Conservation (phyloP, 2,888 invertebrate species). For the Pachymerium ferrugineum region DNA sequence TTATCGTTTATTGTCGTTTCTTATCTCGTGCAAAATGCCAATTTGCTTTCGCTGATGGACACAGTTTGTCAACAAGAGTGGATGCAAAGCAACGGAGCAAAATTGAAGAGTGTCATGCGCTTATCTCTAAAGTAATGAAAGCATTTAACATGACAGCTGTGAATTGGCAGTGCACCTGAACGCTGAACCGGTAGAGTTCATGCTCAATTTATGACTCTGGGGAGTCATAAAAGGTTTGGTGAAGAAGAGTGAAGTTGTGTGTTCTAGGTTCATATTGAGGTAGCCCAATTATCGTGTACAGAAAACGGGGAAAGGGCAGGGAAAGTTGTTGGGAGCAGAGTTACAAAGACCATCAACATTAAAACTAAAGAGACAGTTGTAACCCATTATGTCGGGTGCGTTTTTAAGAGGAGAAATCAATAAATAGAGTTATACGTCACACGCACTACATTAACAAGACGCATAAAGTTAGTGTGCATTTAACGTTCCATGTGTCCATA, state of each 20-base stretch:
- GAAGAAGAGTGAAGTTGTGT: slow-evolving; percentile 2
- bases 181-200: neutral
- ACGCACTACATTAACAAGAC: slow-evolving; percentile 10
- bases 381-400: neutral
- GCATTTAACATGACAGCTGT: neutral
- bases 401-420: neutral
- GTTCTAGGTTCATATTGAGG: slow-evolving; percentile 12
- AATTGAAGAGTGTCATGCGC: too few species aligned
- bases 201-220: slow-evolving; percentile 5
- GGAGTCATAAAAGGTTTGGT: slow-evolving; percentile 20
- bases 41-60: neutral
- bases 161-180: too few species aligned
- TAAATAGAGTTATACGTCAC: neutral
- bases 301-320: neutral
- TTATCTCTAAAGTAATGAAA: slow-evolving; percentile 2
- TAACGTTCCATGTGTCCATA: slow-evolving; percentile 22
- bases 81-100: neutral
- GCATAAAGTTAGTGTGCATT: slow-evolving; percentile 16
- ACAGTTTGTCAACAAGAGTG: neutral
- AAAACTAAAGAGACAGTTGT: slow-evolving; percentile 15
- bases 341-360: slow-evolving; percentile 23
- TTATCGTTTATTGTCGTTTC: slow-evolving; percentile 11
- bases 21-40: neutral
- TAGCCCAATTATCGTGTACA: neutral
- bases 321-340: neutral